Percentiles rank a stretch among this genome's conserved stretches.
Conservation (phyloP, 2,888 invertebrate genomes). For the Matsumyia berberina region DNA sequence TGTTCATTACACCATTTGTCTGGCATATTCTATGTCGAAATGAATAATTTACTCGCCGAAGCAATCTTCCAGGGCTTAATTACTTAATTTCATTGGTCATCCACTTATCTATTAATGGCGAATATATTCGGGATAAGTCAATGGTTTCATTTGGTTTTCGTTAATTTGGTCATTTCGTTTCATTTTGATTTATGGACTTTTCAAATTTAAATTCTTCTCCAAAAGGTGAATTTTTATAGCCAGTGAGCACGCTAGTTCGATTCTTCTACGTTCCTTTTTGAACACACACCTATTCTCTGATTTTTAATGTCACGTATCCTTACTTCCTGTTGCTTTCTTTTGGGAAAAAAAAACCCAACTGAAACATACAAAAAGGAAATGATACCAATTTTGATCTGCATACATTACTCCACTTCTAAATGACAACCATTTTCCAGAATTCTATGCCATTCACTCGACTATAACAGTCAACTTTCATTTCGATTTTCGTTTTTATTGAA, state of each 20-base stretch:
- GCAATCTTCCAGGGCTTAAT: slow-evolving; percentile 7
- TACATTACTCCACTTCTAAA: slow-evolving; percentile 15
- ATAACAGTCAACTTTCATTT: slow-evolving; percentile 59
- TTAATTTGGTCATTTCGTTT: background rate
- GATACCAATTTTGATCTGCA: background rate
- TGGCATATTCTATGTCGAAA: slow-evolving; percentile 7
- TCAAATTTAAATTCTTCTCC: background rate
- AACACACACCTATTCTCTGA: background rate
- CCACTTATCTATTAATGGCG: background rate
- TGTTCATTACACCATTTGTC: slow-evolving; percentile 9
- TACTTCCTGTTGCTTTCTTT: slow-evolving; percentile 47
- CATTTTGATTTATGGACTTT: slow-evolving; percentile 16
- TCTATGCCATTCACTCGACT: slow-evolving; percentile 31
- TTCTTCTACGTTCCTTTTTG: background rate
- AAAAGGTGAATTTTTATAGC: background rate
- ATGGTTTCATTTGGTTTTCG: background rate
- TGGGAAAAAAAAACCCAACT: background rate
- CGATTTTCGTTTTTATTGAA: slow-evolving; percentile 65
- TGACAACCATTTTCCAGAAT: slow-evolving; percentile 25
- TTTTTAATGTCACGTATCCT: slow-evolving; percentile 3
- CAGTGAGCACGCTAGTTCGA: background rate
- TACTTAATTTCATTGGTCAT: slow-evolving; percentile 7
- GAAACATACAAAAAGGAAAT: background rate
- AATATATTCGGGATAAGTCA: background rate
- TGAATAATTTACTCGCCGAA: slow-evolving; percentile 25